Base-by-base conservation (phyloP, 2,888 invertebrate genomes). In the Sesia bembeciformis region DNA sequence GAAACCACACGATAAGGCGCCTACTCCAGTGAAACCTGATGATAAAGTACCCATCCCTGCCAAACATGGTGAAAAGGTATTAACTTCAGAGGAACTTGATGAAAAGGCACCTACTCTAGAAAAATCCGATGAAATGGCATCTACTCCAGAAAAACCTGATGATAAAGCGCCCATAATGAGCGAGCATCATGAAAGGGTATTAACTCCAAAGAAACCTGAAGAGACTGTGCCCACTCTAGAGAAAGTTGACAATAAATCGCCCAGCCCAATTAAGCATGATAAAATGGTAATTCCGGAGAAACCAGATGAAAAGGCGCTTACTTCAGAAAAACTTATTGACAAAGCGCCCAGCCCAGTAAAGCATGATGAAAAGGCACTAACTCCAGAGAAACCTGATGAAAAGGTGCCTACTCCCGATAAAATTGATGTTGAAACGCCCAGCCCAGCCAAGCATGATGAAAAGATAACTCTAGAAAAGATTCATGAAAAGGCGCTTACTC, bases 11-110 rank as follows among this genome's bases (percentile, higher is more conserved):
- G 58, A 63, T 4, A 63, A 62, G 42, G 54, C 51, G 39, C 53
- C 59, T 4, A 61, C 62, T 3, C 57, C 57, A 3, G 46, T 46
- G 0, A 53, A 62, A 40, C 46, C 38, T 6, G 3, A 60, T 57
- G 49, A 49, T 8, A 38, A 6, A 23, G 8, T 49, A 38, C 4
- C 49, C 5, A 38, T n/a, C 38, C 7, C n/a, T 2, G 23, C 4
- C n/a, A 43, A n/a, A 43, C n/a, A n/a, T 43, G 43, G 5, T 8
- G 8, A n/a, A n/a, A 49, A 49, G 23, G 49, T 3, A 49, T 7
- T 38, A 3, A 38, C 3, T 38, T n/a, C 5, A 38, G 38, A 8
- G 6, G 23, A 49, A 23, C 3, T 23, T 49, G 2, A 23, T 49
- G 51, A 57, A 4, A 40, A 60, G 54, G 39, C 60, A 46, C 52